phyloP scores from a whole-genome alignment of 2,888 invertebrate species.

The Phasia obesa region DNA sequence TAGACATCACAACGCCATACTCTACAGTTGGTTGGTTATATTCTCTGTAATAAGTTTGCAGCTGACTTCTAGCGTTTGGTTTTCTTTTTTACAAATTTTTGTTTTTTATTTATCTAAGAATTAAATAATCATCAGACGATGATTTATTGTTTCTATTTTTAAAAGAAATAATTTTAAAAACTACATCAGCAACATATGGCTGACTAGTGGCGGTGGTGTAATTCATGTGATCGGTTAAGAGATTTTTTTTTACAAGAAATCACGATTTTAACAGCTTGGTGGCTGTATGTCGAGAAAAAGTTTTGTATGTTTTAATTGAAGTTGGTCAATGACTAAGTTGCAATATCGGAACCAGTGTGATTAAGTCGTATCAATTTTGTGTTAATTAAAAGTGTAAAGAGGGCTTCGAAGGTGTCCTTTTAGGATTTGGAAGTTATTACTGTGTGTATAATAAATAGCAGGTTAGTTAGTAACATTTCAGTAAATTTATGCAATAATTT shows the following conservation, averaged over 20 bases:
- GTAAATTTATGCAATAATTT: too few relatives aligned
- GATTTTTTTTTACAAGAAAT: constrained; percentile 49
- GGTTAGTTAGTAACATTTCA: too few relatives aligned
- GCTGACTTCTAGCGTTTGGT: constrained; percentile 34
- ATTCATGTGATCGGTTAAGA: constrained; percentile 60
- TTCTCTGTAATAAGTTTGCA: constrained; percentile 40
- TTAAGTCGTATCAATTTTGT: background rate
- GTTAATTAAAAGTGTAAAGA: background rate
- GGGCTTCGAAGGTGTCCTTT: too few relatives aligned
- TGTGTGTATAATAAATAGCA: too few relatives aligned
- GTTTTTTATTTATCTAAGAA: constrained; percentile 33
- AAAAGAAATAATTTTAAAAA: constrained; percentile 28
- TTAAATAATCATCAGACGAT: constrained; percentile 57
- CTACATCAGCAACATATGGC: constrained; percentile 30
- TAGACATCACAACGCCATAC: constrained; percentile 21
- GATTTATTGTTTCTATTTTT: constrained; percentile 63
- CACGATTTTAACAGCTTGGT: constrained; percentile 37
- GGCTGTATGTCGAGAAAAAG: constrained; percentile 1
- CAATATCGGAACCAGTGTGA: constrained; percentile 16
- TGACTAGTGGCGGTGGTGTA: constrained; percentile 55
- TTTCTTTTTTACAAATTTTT: constrained; percentile 2
- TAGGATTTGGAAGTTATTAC: too few relatives aligned
- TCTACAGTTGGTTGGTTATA: constrained; percentile 43
- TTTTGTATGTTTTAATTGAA: constrained; percentile 43
- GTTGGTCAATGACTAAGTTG: constrained; percentile 29